phyloP scores from a whole-genome alignment of 2,797 vertebrate genomes.

The Protonibea diacanthus region DNA sequence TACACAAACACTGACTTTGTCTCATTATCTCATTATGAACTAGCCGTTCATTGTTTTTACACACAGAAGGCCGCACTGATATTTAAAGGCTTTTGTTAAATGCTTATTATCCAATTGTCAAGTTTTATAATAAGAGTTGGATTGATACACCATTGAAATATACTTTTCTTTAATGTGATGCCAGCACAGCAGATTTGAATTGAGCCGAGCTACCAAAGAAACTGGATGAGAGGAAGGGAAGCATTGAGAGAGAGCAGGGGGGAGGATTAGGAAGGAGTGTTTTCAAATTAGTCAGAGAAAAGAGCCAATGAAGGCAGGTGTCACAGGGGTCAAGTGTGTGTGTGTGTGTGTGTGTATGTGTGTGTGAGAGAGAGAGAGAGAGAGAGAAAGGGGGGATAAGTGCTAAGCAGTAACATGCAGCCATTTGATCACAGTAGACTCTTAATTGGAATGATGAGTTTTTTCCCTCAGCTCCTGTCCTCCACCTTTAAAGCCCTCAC shows the following conservation, averaged over 20 bases:
- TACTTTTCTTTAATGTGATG: slow-evolving; percentile 50
- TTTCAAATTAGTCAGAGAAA: slow-evolving; percentile 65
- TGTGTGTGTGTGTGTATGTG: slow-evolving; percentile 31
- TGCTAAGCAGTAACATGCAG: slow-evolving; percentile 55
- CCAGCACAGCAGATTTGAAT: slow-evolving; percentile 37
- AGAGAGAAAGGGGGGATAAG: not conserved
- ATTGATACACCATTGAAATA: slow-evolving; percentile 48
- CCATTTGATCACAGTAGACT: slow-evolving; percentile 67
- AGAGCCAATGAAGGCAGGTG: slow-evolving; percentile 70
- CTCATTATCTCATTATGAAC: not conserved
- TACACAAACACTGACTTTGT: slow-evolving; percentile 4
- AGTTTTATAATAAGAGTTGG: slow-evolving; percentile 5
- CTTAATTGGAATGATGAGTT: slow-evolving; percentile 55
- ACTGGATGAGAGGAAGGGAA: slow-evolving; percentile 28
- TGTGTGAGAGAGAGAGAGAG: not conserved
- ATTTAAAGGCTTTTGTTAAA: slow-evolving; percentile 16
- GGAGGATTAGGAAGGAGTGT: slow-evolving; percentile 53
- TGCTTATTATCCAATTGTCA: slow-evolving; percentile 32
- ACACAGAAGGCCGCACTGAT: slow-evolving; percentile 2
- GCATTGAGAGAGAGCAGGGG: slow-evolving; percentile 8
- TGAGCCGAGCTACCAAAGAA: slow-evolving; percentile 33
- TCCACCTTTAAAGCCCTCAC: slow-evolving; percentile 7
- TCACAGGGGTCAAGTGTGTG: slow-evolving; percentile 62
- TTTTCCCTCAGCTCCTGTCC: slow-evolving; percentile 18
- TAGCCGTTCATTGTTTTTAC: slow-evolving; percentile 2